phyloP scores from a whole-genome alignment of 2,113 vertebrate species.

The Pterocles burchelli region DNA sequence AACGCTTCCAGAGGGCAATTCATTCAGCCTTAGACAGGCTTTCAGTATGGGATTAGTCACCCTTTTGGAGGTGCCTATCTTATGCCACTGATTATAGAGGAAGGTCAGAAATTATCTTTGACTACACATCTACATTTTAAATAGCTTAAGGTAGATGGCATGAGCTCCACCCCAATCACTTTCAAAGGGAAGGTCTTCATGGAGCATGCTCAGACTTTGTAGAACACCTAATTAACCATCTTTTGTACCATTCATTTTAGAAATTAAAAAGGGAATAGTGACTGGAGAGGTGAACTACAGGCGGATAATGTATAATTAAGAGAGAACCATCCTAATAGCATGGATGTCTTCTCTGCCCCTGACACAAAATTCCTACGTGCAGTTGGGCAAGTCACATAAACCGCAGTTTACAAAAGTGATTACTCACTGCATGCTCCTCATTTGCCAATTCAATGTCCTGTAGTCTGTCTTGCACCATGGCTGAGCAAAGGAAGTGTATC shows the following conservation, averaged over 20 bases:
- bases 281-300: background rate
- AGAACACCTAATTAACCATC: background rate
- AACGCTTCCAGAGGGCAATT: constrained; percentile 50
- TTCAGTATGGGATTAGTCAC: constrained; percentile 42
- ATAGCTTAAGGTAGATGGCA: constrained; percentile 49
- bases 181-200: constrained; percentile 16
- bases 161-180: constrained; percentile 30
- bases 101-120: constrained; percentile 46
- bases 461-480: background rate
- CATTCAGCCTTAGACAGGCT: constrained; percentile 15
- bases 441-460: background rate
- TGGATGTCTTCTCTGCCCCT: background rate
- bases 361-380: background rate
- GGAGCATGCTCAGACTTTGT: constrained; percentile 22
- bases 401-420: background rate
- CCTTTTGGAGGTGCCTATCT: constrained; percentile 49
- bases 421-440: background rate
- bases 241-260: constrained; percentile 16
- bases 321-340: background rate
- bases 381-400: background rate
- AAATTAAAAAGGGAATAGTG: constrained; percentile 38
- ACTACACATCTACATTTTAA: constrained; percentile 36
- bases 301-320: constrained; percentile 24
- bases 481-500: background rate
- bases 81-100: constrained; percentile 61